Evolutionary conservation across 2,113 vertebrate genomes (phyloP).

Genomic region (Oxyruncus cristatus): DNA sequence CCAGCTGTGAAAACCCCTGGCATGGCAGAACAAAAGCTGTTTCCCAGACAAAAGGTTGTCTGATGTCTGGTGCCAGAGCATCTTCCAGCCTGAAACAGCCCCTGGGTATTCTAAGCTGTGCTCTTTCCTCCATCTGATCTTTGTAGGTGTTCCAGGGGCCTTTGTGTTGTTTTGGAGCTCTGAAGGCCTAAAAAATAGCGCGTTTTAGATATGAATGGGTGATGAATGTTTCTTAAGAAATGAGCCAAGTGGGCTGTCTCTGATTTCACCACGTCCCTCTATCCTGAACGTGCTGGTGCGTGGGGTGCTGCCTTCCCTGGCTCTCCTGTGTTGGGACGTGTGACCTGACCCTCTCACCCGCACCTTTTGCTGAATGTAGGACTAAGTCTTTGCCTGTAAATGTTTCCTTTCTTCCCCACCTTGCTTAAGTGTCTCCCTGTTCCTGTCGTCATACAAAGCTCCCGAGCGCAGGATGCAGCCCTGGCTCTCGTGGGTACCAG

Average conservation of each 20-base stretch:
- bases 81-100: not conserved
- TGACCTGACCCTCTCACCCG: not conserved
- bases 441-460: not conserved
- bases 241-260: accelerated
- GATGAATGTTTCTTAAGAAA: not conserved
- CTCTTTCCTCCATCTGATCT: not conserved
- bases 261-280: not conserved
- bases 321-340: not conserved
- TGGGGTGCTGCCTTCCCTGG: not conserved
- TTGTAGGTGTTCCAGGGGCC: not conserved
- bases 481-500: not conserved
- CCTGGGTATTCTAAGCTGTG: not conserved
- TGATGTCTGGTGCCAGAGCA: not conserved
- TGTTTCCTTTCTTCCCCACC: too few species aligned
- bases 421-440: not conserved
- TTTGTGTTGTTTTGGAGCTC: not conserved
- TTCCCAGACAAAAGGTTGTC: not conserved
- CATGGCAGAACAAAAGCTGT: not conserved
- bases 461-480: not conserved
- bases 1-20: not conserved
- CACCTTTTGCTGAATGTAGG: not conserved
- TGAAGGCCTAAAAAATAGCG: not conserved
- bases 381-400: not conserved
- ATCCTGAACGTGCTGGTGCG: accelerated
- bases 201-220: not conserved